Evolutionary conservation across 2,113 vertebrate species (phyloP).

Genomic region (Donacobius atricapilla): DNA sequence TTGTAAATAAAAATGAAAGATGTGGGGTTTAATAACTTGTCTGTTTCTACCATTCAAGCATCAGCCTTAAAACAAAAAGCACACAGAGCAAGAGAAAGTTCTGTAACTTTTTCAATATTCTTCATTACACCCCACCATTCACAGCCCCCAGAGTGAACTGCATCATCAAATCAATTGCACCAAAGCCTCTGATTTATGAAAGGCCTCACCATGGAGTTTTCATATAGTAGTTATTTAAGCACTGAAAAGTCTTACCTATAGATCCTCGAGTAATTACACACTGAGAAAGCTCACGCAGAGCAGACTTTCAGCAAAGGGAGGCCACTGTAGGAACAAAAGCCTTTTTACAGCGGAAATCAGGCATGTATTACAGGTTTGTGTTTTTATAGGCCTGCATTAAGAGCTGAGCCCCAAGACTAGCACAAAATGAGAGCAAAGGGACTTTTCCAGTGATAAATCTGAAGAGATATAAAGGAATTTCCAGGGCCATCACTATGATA

Average conservation of each 20-base stretch:
- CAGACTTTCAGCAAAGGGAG: conserved; percentile 59
- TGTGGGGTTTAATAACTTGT: not conserved
- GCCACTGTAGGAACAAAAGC: conserved; percentile 51
- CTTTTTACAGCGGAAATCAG: conserved; percentile 59
- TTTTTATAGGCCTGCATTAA: conserved; percentile 34
- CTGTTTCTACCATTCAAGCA: not conserved
- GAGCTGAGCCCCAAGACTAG: not conserved
- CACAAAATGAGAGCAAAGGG: not conserved
- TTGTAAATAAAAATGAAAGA: not conserved
- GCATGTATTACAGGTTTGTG: conserved; percentile 33
- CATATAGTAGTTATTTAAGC: conserved; percentile 68
- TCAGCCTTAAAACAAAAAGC: conserved; percentile 32
- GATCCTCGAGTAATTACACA: conserved; percentile 70
- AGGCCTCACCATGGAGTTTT: conserved; percentile 63
- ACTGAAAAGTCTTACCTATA: conserved; percentile 70
- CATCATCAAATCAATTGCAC: conserved; percentile 71
- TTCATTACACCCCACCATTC: conserved; percentile 60
- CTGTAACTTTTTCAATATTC: conserved; percentile 67
- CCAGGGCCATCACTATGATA: conserved; percentile 83
- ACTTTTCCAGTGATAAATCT: not conserved
- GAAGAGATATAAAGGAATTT: conserved; percentile 66
- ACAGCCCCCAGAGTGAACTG: conserved; percentile 56
- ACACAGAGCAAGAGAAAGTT: conserved; percentile 23
- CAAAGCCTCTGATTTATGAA: conserved; percentile 67
- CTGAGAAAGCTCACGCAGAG: conserved; percentile 60